These are phyloP conservation scores for Eulemur rufifrons DNA, from an alignment of 2,113 vertebrate genomes.

Conservation along the genomic window DNA sequence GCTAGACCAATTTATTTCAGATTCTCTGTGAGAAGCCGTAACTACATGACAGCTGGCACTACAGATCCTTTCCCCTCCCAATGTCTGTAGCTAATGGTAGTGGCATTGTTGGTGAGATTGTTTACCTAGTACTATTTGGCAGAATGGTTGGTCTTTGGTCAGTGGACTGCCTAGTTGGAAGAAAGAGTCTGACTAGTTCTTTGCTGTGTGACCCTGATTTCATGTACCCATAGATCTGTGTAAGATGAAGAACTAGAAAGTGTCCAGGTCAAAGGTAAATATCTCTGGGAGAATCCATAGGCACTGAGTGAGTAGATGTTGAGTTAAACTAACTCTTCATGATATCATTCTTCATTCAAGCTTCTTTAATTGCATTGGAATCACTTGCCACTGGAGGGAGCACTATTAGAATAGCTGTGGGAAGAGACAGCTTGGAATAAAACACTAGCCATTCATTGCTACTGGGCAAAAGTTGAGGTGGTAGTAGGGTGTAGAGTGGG, in stretches of 20 bases:
- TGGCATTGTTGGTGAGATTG: too few relatives aligned
- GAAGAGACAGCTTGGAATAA: neutral
- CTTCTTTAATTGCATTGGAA: constrained; percentile 10
- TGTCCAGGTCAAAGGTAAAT: neutral
- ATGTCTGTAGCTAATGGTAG: neutral
- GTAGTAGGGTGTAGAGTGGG: neutral
- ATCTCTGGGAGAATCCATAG: neutral
- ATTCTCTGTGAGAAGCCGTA: neutral
- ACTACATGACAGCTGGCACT: neutral
- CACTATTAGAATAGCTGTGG: neutral
- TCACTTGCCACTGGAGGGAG: neutral
- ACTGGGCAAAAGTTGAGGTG: neutral
- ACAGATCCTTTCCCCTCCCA: neutral
- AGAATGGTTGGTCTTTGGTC: neutral
- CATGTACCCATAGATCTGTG: neutral
- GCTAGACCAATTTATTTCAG: neutral
- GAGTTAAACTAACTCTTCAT: neutral
- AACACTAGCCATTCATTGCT: neutral
- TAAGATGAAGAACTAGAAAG: neutral
- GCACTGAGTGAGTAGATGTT: neutral
- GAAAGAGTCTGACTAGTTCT: neutral
- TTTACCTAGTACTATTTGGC: neutral
- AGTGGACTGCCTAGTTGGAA: neutral
- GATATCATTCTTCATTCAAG: neutral
- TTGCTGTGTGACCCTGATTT: neutral